These are phyloP conservation scores for Bombyx mandarina DNA, from an alignment of 1,140 invertebrate species.

Conservation along the genomic window DNA sequence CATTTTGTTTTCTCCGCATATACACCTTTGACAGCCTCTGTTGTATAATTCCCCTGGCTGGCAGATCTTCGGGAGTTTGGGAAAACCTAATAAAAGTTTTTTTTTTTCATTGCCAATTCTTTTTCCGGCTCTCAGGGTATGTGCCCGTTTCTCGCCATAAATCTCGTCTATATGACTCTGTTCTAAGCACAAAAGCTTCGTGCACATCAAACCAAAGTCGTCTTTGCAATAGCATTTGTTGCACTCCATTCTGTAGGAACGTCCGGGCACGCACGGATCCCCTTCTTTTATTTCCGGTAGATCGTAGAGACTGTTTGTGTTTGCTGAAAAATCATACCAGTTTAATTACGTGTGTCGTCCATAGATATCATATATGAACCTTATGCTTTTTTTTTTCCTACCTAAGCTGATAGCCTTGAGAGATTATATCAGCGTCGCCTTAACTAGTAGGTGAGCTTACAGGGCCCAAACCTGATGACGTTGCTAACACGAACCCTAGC, in stretches of 20 bases:
- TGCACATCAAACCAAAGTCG: conserved; percentile 1
- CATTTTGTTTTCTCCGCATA: conserved; percentile 21
- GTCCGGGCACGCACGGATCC: conserved; percentile 37
- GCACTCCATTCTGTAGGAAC: conserved; percentile 54
- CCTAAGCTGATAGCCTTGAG: too few species aligned
- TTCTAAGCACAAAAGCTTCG: neutral
- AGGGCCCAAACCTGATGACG: too few species aligned
- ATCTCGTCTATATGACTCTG: neutral
- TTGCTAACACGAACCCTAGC: too few species aligned
- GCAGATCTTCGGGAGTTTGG: conserved; percentile 17
- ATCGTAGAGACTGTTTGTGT: neutral
- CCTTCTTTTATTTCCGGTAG: conserved; percentile 28
- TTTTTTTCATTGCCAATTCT: neutral
- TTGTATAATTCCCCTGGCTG: conserved; percentile 30
- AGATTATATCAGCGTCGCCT: too few species aligned
- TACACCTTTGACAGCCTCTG: conserved; percentile 33
- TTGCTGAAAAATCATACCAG: neutral
- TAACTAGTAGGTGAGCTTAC: too few species aligned
- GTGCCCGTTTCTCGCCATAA: neutral
- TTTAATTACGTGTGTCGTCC: too few species aligned
- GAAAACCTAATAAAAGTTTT: conserved; percentile 7
- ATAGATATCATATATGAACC: too few species aligned
- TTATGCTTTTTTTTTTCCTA: too few species aligned
- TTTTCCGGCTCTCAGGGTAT: neutral
- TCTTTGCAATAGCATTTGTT: conserved; percentile 49